Conservation (phyloP, 2,797 vertebrate genomes). For the Holocentrus rufus region DNA sequence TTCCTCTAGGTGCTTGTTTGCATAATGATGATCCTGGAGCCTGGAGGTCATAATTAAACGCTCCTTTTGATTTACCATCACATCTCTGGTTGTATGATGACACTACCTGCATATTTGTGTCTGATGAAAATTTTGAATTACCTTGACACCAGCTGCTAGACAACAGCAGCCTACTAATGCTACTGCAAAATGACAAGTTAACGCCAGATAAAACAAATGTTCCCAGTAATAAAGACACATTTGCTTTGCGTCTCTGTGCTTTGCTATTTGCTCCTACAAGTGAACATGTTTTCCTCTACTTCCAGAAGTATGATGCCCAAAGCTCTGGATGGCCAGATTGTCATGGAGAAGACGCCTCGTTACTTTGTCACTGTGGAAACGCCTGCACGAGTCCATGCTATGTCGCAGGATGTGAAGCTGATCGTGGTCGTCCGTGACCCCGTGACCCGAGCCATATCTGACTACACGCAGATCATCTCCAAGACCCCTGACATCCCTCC, state of each 20-base stretch:
- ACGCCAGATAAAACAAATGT: too few relatives aligned
- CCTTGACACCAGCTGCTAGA: slow-evolving; percentile 40
- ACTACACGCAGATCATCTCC: slow-evolving; percentile 88
- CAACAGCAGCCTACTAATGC: neutral
- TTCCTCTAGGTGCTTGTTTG: too few relatives aligned
- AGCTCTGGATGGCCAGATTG: slow-evolving; percentile 85
- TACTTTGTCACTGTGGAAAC: slow-evolving; percentile 86
- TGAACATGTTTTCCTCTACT: neutral
- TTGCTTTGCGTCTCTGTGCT: neutral
- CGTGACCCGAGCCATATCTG: slow-evolving; percentile 85
- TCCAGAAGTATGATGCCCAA: slow-evolving; percentile 86
- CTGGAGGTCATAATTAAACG: too few relatives aligned
- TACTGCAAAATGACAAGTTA: neutral
- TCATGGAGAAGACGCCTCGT: slow-evolving; percentile 87
- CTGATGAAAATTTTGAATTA: slow-evolving; percentile 38
- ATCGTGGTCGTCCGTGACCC: slow-evolving; percentile 87
- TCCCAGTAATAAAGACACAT: neutral
- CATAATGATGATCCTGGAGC: too few relatives aligned
- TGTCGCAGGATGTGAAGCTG: slow-evolving; percentile 84
- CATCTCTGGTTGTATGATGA: too few relatives aligned
- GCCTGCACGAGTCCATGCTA: slow-evolving; percentile 81
- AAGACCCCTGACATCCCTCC: slow-evolving; percentile 82
- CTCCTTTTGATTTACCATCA: too few relatives aligned
- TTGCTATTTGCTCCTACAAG: neutral
- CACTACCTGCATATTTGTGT: too few relatives aligned